Percentiles rank a stretch among this genome's conserved stretches.
Evolutionary conservation across 2,113 vertebrate species (phyloP).

Genomic region (Caretta caretta): DNA sequence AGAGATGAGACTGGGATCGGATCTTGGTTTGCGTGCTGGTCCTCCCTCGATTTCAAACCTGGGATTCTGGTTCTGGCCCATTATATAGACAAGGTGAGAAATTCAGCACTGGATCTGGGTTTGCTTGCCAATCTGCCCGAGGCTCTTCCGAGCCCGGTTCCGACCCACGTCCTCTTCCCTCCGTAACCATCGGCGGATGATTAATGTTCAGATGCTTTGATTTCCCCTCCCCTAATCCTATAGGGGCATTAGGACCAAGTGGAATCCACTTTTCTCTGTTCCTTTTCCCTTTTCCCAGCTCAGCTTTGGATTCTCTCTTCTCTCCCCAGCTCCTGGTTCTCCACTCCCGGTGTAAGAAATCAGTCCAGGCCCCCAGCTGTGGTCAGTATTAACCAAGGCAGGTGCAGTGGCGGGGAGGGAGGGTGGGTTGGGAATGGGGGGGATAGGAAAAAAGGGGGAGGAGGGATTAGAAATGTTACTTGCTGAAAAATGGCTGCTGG

Average conservation of each 20-base stretch:
- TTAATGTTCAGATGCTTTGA: background rate
- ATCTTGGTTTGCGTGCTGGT: background rate
- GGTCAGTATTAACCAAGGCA: background rate
- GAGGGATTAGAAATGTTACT: background rate
- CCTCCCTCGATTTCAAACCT: background rate
- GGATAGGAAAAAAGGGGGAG: background rate
- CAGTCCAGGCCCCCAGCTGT: background rate
- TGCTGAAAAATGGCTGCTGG: constrained; percentile 46
- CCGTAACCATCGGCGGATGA: background rate
- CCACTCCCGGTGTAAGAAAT: background rate
- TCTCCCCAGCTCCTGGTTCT: background rate
- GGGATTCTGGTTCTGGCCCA: background rate
- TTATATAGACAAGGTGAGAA: background rate
- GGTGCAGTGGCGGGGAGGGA: background rate
- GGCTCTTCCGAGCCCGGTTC: background rate
- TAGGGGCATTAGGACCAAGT: constrained; percentile 20
- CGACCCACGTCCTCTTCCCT: background rate
- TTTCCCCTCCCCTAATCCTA: background rate
- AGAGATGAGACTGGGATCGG: background rate
- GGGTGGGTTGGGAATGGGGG: background rate
- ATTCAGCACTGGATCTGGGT: background rate
- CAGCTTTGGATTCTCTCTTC: background rate
- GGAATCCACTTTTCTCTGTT: background rate
- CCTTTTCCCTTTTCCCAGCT: background rate
- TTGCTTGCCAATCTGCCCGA: background rate